Evolutionary conservation across 2,797 vertebrate species (phyloP), one percentile per base, ranked within the genome.

Genomic region (Muscicapa comitata): DNA sequence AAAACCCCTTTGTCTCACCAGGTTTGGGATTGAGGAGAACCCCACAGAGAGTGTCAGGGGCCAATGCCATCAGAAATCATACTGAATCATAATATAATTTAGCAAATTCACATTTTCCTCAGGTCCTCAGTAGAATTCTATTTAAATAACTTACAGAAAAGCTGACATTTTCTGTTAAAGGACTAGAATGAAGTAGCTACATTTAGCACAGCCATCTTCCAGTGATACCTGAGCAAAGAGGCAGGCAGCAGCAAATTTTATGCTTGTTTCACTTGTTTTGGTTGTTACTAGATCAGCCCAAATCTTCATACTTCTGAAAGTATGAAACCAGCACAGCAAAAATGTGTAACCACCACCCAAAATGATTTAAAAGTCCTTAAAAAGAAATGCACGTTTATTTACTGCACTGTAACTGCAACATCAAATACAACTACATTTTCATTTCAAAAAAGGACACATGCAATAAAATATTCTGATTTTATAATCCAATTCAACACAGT

Each of bases 321-420:
- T 50, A 81, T 63, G 55, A 88, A 88, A 92, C n/a, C 68, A 51
- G 57, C 42, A 61, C 20, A 70, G 54, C 29, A 61, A 78, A 90
- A 86, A 75, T 25, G 17, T 38, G 33, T 55, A 85, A 54, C 45
- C 42, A 51, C 9, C 1, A 13, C 50, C 9, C 26, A 38, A 45
- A 90, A 94, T 65, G 65, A 94, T 40, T 29, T 31, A 51, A 4
- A 90, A 80, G 33, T 51, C 72, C 29, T 94, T 94, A 92, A 80
- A 95, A 96, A 96, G 83, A 90, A 88, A 93, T 62, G 53, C 1
- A 2, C 26, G 29, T 61, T 94, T 96, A 95, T 97, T 96, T 93
- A 86, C 47, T 80, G 57, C 57, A 51, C 70, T 82, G 10, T 67
- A 72, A 88, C 51, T 68, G 84, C 76, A 92, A 88, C 68, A 67